phyloP scores from a whole-genome alignment of 2,113 vertebrate genomes.

The Chascanopsetta lugubris region DNA sequence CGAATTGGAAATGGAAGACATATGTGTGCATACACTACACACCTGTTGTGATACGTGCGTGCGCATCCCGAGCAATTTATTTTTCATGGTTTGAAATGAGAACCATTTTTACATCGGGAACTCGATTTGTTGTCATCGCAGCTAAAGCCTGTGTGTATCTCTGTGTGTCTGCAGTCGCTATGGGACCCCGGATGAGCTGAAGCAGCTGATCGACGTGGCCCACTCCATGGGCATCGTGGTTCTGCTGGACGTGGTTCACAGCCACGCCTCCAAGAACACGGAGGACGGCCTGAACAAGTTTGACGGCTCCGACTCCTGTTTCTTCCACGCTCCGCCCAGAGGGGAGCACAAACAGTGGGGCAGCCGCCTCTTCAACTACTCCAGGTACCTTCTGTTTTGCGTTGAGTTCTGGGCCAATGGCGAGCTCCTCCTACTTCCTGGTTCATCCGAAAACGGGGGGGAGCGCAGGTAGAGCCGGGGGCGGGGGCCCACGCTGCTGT shows the following conservation, averaged over 20 bases:
- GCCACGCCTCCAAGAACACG: conserved; percentile 95
- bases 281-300: conserved; percentile 94
- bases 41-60: no score
- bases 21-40: no score
- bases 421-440: no score
- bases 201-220: conserved; percentile 91
- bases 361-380: conserved; percentile 94
- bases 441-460: no score
- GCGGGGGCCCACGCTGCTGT: no score
- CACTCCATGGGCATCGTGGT: conserved; percentile 94
- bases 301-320: conserved; percentile 93
- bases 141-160: not conserved
- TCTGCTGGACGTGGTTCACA: conserved; percentile 94
- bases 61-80: no score
- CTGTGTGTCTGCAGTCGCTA: conserved; percentile 83
- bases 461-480: no score
- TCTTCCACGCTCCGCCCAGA: conserved; percentile 89
- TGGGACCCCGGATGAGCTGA: conserved; percentile 93
- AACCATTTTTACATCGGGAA: not conserved
- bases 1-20: no score
- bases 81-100: not conserved
- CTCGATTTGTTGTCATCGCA: not conserved
- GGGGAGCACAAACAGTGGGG: conserved; percentile 92
- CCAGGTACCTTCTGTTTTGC: conserved; percentile 81
- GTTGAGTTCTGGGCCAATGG: not conserved